These are phyloP conservation scores for Megaptera novaeangliae DNA, from an alignment of 2,113 vertebrate species.

Conservation along the genomic window DNA sequence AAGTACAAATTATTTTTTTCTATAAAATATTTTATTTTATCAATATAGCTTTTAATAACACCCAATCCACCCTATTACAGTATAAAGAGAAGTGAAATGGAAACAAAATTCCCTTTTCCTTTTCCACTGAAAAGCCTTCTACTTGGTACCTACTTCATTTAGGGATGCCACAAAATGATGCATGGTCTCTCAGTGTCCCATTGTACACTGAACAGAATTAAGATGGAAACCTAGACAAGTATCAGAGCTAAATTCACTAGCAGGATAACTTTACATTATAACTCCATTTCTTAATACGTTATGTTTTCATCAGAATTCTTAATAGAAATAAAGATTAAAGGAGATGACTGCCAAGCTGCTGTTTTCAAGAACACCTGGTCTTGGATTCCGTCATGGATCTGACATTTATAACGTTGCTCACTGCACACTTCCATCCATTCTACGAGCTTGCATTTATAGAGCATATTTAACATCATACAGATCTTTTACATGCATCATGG, in stretches of 20 bases:
- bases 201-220: not conserved
- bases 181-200: rapidly evolving
- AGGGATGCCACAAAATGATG: not conserved
- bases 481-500: not conserved
- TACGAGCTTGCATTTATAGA: not conserved
- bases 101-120: not conserved
- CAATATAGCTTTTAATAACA: not conserved
- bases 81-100: not conserved
- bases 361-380: not conserved
- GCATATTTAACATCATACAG: not conserved
- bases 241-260: not conserved
- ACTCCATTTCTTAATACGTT: not conserved
- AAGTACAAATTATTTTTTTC: not conserved
- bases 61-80: not conserved
- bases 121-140: not conserved
- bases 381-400: not conserved
- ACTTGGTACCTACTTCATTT: not conserved
- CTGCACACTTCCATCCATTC: not conserved
- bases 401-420: not conserved
- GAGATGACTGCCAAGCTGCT: not conserved
- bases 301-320: not conserved
- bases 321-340: not conserved
- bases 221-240: not conserved
- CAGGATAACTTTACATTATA: not conserved
- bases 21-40: not conserved